phyloP scores from a whole-genome alignment of 1,140 invertebrate genomes.

The Bombus turneri region DNA sequence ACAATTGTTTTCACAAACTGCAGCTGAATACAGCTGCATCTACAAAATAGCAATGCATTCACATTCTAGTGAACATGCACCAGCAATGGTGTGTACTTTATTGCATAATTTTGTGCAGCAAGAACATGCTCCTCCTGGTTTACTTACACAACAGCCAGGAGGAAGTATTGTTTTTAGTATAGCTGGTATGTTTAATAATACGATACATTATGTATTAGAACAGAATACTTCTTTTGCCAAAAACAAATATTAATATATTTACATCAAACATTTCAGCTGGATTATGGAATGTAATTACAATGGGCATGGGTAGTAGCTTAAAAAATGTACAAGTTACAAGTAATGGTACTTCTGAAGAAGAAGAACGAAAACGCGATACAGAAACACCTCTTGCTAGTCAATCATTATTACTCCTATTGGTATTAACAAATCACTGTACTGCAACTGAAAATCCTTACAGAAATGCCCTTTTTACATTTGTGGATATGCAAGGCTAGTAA shows the following conservation, averaged over 20 bases:
- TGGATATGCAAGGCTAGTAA: conserved; percentile 85
- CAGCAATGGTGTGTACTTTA: conserved; percentile 89
- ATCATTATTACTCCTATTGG: conserved; percentile 92
- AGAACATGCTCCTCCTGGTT: conserved; percentile 87
- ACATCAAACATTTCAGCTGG: conserved; percentile 85
- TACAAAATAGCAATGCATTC: conserved; percentile 89
- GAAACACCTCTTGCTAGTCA: conserved; percentile 92
- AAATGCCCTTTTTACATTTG: conserved; percentile 91
- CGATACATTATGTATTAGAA: not conserved
- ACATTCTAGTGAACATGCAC: conserved; percentile 87
- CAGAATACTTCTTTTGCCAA: not conserved
- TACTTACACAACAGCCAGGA: conserved; percentile 85
- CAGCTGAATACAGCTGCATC: conserved; percentile 84
- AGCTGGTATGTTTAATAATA: conserved; percentile 84
- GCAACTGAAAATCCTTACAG: conserved; percentile 91
- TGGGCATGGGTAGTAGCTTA: conserved; percentile 83
- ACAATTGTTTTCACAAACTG: conserved; percentile 91
- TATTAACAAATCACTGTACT: conserved; percentile 96
- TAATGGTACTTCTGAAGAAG: conserved; percentile 73
- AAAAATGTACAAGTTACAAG: conserved; percentile 80
- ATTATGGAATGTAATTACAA: conserved; percentile 90
- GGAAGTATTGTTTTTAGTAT: conserved; percentile 93
- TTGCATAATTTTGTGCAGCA: conserved; percentile 91
- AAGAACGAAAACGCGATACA: conserved; percentile 79
- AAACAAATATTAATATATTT: not conserved